A percentile compares a stretch with the other conserved stretches of the same genome.
phyloP scores from a whole-genome alignment of 2,888 invertebrate genomes.

The Dilophus febrilis region DNA sequence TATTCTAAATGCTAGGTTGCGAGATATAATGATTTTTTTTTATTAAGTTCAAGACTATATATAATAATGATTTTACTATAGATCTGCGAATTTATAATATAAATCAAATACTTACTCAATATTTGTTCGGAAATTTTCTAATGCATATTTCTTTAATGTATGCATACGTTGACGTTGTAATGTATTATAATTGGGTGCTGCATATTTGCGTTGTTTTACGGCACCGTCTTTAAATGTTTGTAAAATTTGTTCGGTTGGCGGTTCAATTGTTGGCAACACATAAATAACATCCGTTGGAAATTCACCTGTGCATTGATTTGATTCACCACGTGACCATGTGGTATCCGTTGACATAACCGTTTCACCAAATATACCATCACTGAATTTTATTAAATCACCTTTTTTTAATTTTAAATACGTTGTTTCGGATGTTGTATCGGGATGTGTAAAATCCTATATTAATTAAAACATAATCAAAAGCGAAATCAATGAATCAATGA shows the following conservation, averaged over 20 bases:
- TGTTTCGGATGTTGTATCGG: slow-evolving; percentile 31
- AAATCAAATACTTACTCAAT: slow-evolving; percentile 8
- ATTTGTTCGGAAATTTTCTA: slow-evolving; percentile 53
- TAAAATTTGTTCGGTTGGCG: slow-evolving; percentile 51
- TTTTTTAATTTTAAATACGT: slow-evolving; percentile 41
- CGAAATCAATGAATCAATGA: background rate
- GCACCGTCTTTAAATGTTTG: slow-evolving; percentile 42
- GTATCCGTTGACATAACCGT: slow-evolving; percentile 42
- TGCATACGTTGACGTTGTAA: slow-evolving; percentile 53
- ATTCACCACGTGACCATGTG: slow-evolving; percentile 55
- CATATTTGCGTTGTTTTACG: slow-evolving; percentile 30
- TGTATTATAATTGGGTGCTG: slow-evolving; percentile 34
- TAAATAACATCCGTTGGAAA: slow-evolving; percentile 78
- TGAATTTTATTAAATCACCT: slow-evolving; percentile 71
- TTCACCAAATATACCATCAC: slow-evolving; percentile 58
- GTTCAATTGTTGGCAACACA: slow-evolving; percentile 63
- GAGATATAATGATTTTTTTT: background rate
- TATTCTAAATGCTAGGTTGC: too few species aligned
- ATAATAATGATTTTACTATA: background rate
- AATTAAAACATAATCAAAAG: background rate
- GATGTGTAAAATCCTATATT: slow-evolving; percentile 10
- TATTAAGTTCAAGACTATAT: too few species aligned
- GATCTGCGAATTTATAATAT: too few species aligned
- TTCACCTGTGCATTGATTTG: slow-evolving; percentile 55
- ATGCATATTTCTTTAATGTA: slow-evolving; percentile 68